Percentiles rank a stretch among this genome's conserved stretches.
Conservation (phyloP, 2,797 vertebrate genomes). For the Anableps anableps region DNA sequence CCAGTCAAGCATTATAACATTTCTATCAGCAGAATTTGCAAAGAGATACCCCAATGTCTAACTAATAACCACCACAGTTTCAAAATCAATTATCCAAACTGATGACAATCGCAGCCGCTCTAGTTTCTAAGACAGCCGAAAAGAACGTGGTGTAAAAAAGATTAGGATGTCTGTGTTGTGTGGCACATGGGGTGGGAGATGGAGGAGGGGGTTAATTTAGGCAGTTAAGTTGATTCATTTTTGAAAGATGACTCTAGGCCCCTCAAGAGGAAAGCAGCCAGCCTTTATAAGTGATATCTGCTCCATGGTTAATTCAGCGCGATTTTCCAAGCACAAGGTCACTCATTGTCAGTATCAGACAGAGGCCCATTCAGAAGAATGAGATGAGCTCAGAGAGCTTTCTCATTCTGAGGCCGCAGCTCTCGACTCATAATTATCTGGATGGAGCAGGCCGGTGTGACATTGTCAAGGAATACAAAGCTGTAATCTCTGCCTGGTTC, state of each 20-base stretch:
- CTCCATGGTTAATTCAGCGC: slow-evolving; percentile 76
- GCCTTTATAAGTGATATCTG: slow-evolving; percentile 76
- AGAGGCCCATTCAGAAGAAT: slow-evolving; percentile 76
- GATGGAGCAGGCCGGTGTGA: slow-evolving; percentile 74
- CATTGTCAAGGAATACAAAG: slow-evolving; percentile 78
- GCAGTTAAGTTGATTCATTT: slow-evolving; percentile 70
- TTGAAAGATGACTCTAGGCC: slow-evolving; percentile 71
- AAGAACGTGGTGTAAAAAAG: slow-evolving; percentile 33
- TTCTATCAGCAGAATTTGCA: slow-evolving; percentile 20
- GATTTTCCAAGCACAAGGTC: slow-evolving; percentile 80
- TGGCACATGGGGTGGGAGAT: slow-evolving; percentile 27
- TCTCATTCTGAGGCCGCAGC: slow-evolving; percentile 71
- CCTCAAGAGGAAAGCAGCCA: slow-evolving; percentile 69
- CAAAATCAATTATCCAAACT: slow-evolving; percentile 54
- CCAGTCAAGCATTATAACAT: slow-evolving; percentile 9
- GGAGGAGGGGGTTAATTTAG: slow-evolving; percentile 48
- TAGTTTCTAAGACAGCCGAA: slow-evolving; percentile 31
- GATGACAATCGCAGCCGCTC: slow-evolving; percentile 46
- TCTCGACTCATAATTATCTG: slow-evolving; percentile 80
- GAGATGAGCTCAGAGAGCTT: slow-evolving; percentile 76
- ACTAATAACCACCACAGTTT: slow-evolving; percentile 44
- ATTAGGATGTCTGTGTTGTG: slow-evolving; percentile 50
- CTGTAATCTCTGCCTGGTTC: slow-evolving; percentile 73
- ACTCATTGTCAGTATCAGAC: slow-evolving; percentile 78
- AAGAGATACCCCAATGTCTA: slow-evolving; percentile 17